phyloP scores from a whole-genome alignment of 2,113 vertebrate genomes.

The Oncorhynchus clarkii region DNA sequence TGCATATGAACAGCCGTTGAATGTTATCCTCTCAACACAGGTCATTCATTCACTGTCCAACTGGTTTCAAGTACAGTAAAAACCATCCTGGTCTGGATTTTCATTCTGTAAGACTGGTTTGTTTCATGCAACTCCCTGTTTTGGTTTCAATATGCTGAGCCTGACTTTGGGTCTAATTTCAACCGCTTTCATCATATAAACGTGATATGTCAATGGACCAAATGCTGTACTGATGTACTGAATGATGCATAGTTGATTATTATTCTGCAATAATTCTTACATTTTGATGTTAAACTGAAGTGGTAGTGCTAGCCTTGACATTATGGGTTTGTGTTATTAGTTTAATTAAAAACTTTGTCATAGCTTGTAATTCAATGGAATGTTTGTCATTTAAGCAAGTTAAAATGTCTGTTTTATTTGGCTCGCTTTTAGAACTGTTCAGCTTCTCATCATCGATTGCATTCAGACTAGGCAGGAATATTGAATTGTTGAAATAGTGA shows the following conservation, averaged over 20 bases:
- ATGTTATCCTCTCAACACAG: conserved; percentile 61
- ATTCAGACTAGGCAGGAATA: conserved; percentile 36
- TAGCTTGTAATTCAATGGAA: conserved; percentile 55
- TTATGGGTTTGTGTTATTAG: conserved; percentile 46
- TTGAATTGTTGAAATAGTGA: conserved; percentile 38
- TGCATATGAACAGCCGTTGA: conserved; percentile 62
- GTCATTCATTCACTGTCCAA: conserved; percentile 38
- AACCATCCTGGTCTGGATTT: conserved; percentile 27
- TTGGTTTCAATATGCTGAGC: conserved; percentile 16
- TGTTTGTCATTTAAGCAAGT: conserved; percentile 48
- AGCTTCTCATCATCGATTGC: background rate
- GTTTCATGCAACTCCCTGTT: conserved; percentile 2
- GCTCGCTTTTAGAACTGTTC: conserved; percentile 25
- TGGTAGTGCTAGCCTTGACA: conserved; percentile 51
- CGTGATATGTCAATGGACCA: conserved; percentile 49
- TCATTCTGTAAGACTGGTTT: conserved; percentile 3
- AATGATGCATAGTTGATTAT: conserved; percentile 45
- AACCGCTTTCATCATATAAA: conserved; percentile 26
- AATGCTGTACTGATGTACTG: conserved; percentile 50
- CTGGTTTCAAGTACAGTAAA: conserved; percentile 21
- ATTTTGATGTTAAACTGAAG: conserved; percentile 54
- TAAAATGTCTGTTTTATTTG: conserved; percentile 4
- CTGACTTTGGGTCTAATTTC: conserved; percentile 25
- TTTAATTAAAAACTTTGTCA: conserved; percentile 37
- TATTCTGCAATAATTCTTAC: conserved; percentile 69